phyloP scores from a whole-genome alignment of 2,888 invertebrate genomes.

The Xestia c-nigrum region DNA sequence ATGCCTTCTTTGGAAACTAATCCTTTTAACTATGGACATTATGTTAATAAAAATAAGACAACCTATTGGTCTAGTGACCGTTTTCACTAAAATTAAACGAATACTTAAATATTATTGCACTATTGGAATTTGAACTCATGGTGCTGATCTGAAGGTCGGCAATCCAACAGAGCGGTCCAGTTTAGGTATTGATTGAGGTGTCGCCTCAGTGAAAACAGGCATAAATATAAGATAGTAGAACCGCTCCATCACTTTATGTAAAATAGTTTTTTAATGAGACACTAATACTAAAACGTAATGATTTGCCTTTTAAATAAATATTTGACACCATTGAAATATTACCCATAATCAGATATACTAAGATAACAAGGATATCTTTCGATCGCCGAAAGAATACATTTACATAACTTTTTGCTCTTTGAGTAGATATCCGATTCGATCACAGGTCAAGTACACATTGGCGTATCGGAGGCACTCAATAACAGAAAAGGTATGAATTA shows the following conservation, averaged over 20 bases:
- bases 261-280: conserved; percentile 56
- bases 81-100: background rate
- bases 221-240: conserved; percentile 15
- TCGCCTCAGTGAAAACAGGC: background rate
- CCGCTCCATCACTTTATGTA: conserved; percentile 51
- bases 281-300: conserved; percentile 36
- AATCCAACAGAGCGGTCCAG: background rate
- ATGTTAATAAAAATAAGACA: conserved; percentile 38
- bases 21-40: conserved; percentile 49
- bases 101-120: background rate
- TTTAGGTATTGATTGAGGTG: background rate
- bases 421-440: conserved; percentile 5
- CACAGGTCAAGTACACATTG: conserved; percentile 46
- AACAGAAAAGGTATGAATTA: conserved; percentile 29
- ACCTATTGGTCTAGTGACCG: background rate
- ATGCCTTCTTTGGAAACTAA: conserved; percentile 50
- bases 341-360: conserved; percentile 26
- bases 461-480: conserved; percentile 27
- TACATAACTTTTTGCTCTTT: conserved; percentile 9
- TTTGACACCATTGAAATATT: conserved; percentile 41
- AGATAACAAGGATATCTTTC: conserved; percentile 20
- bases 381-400: conserved; percentile 15
- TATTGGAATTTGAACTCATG: conserved; percentile 1
- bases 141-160: background rate
- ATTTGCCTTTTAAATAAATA: conserved; percentile 50